These are phyloP conservation scores for rat (Rattus norvegicus) DNA, from an alignment of 2,113 vertebrate species.

Conservation along the genomic window GRCr8 NC_086021.1:178277501-178278000, in stretches of 20 bases:
- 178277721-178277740: not conserved
- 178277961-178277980: constrained; percentile 76
- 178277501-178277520: fast-evolving
- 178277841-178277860: not conserved
- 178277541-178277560: not conserved
- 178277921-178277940: constrained; percentile 80
- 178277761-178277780: fast-evolving
- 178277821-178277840: not conserved
- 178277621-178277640: fast-evolving
- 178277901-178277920: constrained; percentile 49
- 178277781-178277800: not conserved
- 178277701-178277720: not conserved
- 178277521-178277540: not conserved
- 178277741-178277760: fast-evolving
- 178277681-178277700: not conserved
- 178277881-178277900: constrained; percentile 78
- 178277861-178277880: constrained; percentile 70
- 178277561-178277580: not conserved
- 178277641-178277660: not conserved
- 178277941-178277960: constrained; percentile 70
- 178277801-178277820: not conserved
- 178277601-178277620: fast-evolving
- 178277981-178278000: constrained; percentile 59
- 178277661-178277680: no score
- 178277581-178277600: fast-evolving